Conservation (phyloP, 2,888 invertebrate genomes). For the Aricia artaxerxes region DNA sequence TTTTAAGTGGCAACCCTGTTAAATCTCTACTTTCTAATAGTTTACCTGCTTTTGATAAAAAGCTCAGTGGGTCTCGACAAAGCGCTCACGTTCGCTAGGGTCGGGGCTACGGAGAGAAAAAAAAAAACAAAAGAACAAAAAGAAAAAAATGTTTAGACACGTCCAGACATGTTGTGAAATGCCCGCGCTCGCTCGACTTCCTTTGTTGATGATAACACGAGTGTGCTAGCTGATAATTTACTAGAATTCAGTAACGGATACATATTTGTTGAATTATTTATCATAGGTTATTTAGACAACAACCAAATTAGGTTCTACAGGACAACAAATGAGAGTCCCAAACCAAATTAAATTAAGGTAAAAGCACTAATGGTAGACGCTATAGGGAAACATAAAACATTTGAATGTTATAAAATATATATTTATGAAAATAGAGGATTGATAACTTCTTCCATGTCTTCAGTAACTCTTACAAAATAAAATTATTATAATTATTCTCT, state of each 20-base stretch:
- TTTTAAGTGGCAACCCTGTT: neutral
- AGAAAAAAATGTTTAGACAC: slow-evolving; percentile 28
- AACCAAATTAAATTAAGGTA: too few species aligned
- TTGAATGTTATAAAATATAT: too few species aligned
- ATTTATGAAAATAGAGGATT: too few species aligned
- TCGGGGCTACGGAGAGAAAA: slow-evolving; percentile 11
- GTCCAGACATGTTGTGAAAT: slow-evolving; percentile 30
- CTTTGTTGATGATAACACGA: slow-evolving; percentile 23
- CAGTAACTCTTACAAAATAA: too few species aligned
- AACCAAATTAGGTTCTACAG: too few species aligned
- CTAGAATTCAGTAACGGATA: neutral
- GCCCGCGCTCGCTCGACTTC: neutral
- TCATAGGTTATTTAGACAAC: neutral
- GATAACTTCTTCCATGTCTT: too few species aligned
- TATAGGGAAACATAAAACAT: too few species aligned
- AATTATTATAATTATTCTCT: too few species aligned
- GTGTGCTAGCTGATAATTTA: slow-evolving; percentile 3
- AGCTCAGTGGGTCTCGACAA: slow-evolving; percentile 18
- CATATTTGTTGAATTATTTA: neutral
- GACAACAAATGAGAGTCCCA: too few species aligned
- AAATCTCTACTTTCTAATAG: slow-evolving; percentile 23
- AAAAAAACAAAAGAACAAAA: slow-evolving; percentile 28
- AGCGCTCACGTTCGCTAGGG: slow-evolving; percentile 24
- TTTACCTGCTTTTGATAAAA: slow-evolving; percentile 29
- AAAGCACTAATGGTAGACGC: too few species aligned